A percentile compares a stretch with the other conserved stretches of the same genome.
phyloP scores from a whole-genome alignment of 2,113 vertebrate species.

The Pagrus major region DNA sequence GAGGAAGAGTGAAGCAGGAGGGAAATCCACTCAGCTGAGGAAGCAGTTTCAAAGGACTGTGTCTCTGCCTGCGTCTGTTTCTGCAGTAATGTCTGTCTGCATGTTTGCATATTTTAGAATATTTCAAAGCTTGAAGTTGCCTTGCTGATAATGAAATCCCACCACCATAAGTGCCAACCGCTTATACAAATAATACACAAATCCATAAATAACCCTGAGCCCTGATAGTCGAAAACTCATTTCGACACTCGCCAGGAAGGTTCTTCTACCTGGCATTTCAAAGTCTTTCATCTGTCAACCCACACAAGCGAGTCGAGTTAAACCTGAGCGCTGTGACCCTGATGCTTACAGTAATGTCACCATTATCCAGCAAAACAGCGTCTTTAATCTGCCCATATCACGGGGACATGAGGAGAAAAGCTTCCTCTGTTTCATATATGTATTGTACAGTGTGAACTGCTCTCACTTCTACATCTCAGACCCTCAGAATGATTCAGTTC shows the following conservation, averaged over 20 bases:
- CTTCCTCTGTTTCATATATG: background rate
- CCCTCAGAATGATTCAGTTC: slow-evolving; percentile 22
- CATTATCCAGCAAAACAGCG: background rate
- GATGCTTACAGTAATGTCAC: background rate
- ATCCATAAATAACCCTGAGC: slow-evolving; percentile 44
- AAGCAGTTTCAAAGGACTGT: slow-evolving; percentile 48
- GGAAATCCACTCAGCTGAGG: slow-evolving; percentile 55
- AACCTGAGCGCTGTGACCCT: background rate
- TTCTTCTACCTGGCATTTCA: slow-evolving; percentile 12
- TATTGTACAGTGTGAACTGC: background rate
- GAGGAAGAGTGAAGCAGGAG: slow-evolving; percentile 52
- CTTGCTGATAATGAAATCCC: slow-evolving; percentile 55
- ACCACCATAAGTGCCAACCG: slow-evolving; percentile 21
- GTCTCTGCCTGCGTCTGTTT: background rate
- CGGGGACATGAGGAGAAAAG: background rate
- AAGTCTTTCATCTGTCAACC: slow-evolving; percentile 21
- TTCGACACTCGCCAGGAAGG: background rate
- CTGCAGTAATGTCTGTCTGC: slow-evolving; percentile 19
- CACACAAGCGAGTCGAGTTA: background rate
- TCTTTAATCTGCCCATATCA: background rate
- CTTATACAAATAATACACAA: slow-evolving; percentile 57
- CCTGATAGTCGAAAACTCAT: slow-evolving; percentile 30
- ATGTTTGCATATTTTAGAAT: slow-evolving; percentile 46
- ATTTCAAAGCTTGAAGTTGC: slow-evolving; percentile 54
- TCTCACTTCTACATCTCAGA: background rate